A percentile compares a stretch with the other conserved stretches of the same genome.
phyloP scores from a whole-genome alignment of 2,797 vertebrate species.

The Ctenopoma kingsleyae region DNA sequence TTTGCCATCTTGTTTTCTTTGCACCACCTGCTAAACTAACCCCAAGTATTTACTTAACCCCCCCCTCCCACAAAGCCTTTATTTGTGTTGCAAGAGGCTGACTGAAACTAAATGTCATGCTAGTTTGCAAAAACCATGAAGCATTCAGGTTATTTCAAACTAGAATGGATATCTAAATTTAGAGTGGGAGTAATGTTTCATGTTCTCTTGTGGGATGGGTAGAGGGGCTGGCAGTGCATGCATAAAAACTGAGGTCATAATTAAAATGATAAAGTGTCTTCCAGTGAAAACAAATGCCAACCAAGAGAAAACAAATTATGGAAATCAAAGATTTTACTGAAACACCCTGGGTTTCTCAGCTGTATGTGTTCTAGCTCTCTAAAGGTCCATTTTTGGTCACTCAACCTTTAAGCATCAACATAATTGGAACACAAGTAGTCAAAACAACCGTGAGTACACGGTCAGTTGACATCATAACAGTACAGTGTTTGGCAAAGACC shows the following conservation, averaged over 20 bases:
- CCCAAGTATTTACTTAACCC: conserved; percentile 59
- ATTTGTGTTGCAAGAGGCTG: conserved; percentile 34
- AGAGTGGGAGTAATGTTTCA: conserved; percentile 26
- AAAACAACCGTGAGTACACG: background rate
- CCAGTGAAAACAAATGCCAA: conserved; percentile 47
- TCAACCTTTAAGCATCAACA: background rate
- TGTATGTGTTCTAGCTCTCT: background rate
- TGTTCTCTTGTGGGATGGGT: conserved; percentile 37
- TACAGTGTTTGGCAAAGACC: conserved; percentile 10
- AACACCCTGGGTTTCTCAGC: conserved; percentile 24
- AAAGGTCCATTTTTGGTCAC: background rate
- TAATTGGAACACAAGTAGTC: background rate
- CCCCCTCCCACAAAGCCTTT: conserved; percentile 44
- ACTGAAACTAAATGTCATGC: conserved; percentile 33
- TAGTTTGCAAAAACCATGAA: conserved; percentile 27
- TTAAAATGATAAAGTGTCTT: conserved; percentile 50
- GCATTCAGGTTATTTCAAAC: conserved; percentile 28
- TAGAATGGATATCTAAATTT: conserved; percentile 56
- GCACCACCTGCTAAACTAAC: conserved; percentile 58
- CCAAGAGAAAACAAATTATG: conserved; percentile 31
- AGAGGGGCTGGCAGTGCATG: conserved; percentile 26
- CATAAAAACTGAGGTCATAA: conserved; percentile 57
- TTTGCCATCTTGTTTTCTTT: conserved; percentile 52
- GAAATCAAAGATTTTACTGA: conserved; percentile 19
- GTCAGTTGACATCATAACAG: background rate